A percentile compares a stretch with the other conserved stretches of the same genome.
These are phyloP conservation scores for Coleophora flavipennella DNA, from an alignment of 2,888 invertebrate genomes.

Conservation along the genomic window DNA sequence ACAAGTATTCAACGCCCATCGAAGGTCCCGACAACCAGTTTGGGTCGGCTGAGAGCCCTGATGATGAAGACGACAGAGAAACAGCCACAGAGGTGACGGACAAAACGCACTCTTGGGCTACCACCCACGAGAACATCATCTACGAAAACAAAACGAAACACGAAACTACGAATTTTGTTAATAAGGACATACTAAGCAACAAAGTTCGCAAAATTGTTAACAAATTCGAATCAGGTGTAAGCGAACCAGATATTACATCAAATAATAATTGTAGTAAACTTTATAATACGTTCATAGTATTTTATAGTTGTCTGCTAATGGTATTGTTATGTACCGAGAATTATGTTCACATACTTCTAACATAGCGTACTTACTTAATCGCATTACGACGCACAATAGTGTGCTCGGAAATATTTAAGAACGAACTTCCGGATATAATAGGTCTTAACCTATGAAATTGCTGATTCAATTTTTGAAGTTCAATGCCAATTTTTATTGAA, in stretches of 20 bases:
- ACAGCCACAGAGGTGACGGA: conserved; percentile 23
- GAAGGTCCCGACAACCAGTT: conserved; percentile 77
- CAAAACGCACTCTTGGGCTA: conserved; percentile 11
- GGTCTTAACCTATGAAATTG: no score
- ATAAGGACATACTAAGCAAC: conserved; percentile 52
- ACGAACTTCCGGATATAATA: conserved; percentile 1
- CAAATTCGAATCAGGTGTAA: conserved; percentile 35
- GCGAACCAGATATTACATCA: not conserved
- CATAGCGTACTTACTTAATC: no score
- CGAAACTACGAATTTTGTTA: conserved; percentile 25
- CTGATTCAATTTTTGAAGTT: no score
- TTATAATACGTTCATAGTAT: conserved; percentile 4
- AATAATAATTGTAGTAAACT: conserved; percentile 5
- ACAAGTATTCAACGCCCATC: conserved; percentile 51
- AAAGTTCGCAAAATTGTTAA: conserved; percentile 55
- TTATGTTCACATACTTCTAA: no score
- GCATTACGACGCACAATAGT: no score
- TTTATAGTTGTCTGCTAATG: not conserved
- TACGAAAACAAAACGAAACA: conserved; percentile 37
- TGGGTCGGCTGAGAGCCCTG: conserved; percentile 81
- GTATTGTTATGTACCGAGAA: no score
- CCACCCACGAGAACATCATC: conserved; percentile 25
- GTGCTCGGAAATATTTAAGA: not conserved
- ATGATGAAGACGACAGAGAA: conserved; percentile 72
- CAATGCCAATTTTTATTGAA: no score